phyloP scores from a whole-genome alignment of 2,888 invertebrate species.

The Blastobasis lacticolella region DNA sequence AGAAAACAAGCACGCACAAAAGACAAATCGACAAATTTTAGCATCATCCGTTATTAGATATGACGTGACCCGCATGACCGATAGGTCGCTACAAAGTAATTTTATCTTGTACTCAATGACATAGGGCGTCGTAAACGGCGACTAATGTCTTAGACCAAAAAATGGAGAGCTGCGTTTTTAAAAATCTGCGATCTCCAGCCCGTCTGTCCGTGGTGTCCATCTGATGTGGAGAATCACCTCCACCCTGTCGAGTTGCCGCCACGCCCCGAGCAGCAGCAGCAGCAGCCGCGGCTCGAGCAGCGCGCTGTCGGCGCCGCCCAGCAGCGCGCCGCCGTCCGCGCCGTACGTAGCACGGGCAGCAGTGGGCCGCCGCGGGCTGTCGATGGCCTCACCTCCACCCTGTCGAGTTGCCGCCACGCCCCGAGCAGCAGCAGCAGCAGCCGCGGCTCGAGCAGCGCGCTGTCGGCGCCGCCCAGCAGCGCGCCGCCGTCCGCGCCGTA shows the following conservation, averaged over 20 bases:
- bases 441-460: conserved; percentile 50
- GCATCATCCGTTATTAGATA: too few species aligned
- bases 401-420: not conserved
- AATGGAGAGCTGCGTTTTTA: too few species aligned
- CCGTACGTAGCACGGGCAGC: conserved; percentile 21
- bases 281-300: conserved; percentile 41
- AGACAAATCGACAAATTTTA: too few species aligned
- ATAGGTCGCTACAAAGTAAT: too few species aligned
- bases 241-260: not conserved
- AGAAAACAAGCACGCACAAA: too few species aligned
- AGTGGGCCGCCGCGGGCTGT: not conserved
- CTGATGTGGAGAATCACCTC: not conserved
- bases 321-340: conserved; percentile 1
- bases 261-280: not conserved
- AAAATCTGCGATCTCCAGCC: too few species aligned
- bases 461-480: conserved; percentile 39
- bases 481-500: not conserved
- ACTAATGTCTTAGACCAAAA: too few species aligned
- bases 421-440: not conserved
- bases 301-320: conserved; percentile 47
- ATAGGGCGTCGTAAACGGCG: too few species aligned
- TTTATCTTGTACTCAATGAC: too few species aligned
- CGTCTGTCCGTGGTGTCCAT: too few species aligned
- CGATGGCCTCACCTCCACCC: not conserved
- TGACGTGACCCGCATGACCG: too few species aligned